phyloP scores from a whole-genome alignment of 2,113 vertebrate species.

The Sisor rabdophorus region DNA sequence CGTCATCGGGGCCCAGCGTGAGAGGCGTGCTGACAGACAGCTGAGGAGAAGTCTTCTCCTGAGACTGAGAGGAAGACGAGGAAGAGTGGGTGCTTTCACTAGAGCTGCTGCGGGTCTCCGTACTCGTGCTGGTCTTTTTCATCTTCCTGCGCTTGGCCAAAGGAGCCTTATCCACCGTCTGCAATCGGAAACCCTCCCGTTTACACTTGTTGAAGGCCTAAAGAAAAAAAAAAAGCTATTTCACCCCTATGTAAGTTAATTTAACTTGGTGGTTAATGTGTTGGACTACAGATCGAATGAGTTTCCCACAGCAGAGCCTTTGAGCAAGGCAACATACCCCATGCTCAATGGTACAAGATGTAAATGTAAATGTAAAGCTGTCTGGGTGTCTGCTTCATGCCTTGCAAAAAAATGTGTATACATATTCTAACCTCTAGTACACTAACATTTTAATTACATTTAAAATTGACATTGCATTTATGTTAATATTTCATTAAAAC shows the following conservation, averaged over 20 bases:
- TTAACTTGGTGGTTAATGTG: too few relatives aligned
- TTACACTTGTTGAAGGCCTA: slow-evolving; percentile 99
- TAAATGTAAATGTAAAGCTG: too few relatives aligned
- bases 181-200: slow-evolving; percentile 94
- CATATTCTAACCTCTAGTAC: too few relatives aligned
- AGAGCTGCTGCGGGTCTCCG: slow-evolving; percentile 95
- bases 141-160: slow-evolving; percentile 94
- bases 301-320: too few relatives aligned
- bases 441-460: too few relatives aligned
- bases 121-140: slow-evolving; percentile 98
- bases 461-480: too few relatives aligned
- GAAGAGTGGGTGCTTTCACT: slow-evolving; percentile 95
- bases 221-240: not conserved
- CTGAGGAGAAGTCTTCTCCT: slow-evolving; percentile 77
- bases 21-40: slow-evolving; percentile 55
- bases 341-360: too few relatives aligned
- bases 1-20: slow-evolving; percentile 53
- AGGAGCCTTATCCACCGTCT: slow-evolving; percentile 85
- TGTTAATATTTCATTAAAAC: too few relatives aligned
- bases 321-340: too few relatives aligned
- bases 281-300: too few relatives aligned
- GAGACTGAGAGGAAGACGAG: slow-evolving; percentile 84
- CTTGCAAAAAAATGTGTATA: too few relatives aligned
- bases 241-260: not conserved
- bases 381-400: too few relatives aligned